Percentiles rank a stretch among this genome's conserved stretches.
Evolutionary conservation across 2,888 invertebrate genomes (phyloP).

Genomic region (Tanytarsus gracilentus): DNA sequence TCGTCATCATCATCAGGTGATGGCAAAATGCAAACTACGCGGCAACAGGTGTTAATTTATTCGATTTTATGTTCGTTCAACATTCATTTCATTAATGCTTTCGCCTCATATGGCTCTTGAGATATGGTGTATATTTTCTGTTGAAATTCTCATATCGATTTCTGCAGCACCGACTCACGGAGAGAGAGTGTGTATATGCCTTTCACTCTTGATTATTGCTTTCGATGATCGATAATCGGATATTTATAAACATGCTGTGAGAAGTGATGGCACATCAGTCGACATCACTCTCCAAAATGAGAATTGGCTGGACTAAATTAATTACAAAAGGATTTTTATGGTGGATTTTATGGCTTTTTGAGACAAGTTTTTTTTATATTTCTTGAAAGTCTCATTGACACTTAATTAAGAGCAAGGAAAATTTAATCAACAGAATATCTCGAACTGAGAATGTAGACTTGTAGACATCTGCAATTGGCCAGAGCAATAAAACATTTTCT

Average conservation of each 20-base stretch:
- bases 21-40: too few species aligned
- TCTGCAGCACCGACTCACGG: too few species aligned
- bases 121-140: conserved; percentile 14
- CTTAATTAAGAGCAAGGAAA: too few species aligned
- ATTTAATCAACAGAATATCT: too few species aligned
- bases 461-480: too few species aligned
- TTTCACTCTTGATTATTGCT: conserved; percentile 9
- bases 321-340: conserved; percentile 9
- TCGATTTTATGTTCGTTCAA: conserved; percentile 21
- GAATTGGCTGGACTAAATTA: conserved; percentile 1
- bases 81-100: conserved; percentile 22
- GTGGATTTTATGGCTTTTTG: neutral
- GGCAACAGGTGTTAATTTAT: conserved; percentile 27
- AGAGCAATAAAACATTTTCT: too few species aligned
- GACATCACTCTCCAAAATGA: neutral
- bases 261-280: neutral
- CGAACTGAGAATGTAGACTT: too few species aligned
- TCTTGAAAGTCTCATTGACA: too few species aligned
- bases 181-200: too few species aligned
- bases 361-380: conserved; percentile 1
- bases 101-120: conserved; percentile 6
- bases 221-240: conserved; percentile 6
- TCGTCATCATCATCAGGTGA: too few species aligned
- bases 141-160: conserved; percentile 13
- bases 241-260: too few species aligned